Conservation (phyloP, 1,140 invertebrate genomes). For the Trichonephila inaurata region DNA sequence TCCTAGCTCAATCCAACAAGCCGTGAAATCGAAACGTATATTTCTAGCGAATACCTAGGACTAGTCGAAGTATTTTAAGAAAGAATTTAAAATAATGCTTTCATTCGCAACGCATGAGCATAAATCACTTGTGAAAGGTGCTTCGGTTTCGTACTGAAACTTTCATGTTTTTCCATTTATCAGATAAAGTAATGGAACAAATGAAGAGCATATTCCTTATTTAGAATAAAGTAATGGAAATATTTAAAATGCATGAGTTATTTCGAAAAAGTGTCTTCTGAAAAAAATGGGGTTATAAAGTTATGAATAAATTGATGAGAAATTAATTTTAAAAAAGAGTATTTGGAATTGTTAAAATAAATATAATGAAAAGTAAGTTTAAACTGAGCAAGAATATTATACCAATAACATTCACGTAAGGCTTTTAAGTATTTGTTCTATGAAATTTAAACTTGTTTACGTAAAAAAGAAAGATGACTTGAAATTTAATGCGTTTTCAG, state of each 20-base stretch:
- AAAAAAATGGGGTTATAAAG: neutral
- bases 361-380: no score
- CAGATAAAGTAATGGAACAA: conserved; percentile 56
- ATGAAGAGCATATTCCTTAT: conserved; percentile 34
- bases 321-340: no score
- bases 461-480: no score
- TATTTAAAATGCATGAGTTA: neutral
- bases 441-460: no score
- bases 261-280: neutral
- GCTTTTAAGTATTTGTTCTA: no score
- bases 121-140: conserved; percentile 56
- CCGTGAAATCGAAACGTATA: conserved; percentile 50
- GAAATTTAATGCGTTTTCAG: no score
- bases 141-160: conserved; percentile 43
- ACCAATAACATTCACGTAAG: no score
- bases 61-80: neutral
- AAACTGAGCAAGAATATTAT: no score
- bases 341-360: no score
- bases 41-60: neutral
- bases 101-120: conserved; percentile 32
- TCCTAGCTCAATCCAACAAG: conserved; percentile 37
- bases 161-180: conserved; percentile 47
- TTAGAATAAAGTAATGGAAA: conserved; percentile 30
- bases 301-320: neutral
- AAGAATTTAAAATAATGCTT: conserved; percentile 48